Evolutionary conservation across 2,113 vertebrate genomes (phyloP).

Genomic region (Baryphthengus martii): DNA sequence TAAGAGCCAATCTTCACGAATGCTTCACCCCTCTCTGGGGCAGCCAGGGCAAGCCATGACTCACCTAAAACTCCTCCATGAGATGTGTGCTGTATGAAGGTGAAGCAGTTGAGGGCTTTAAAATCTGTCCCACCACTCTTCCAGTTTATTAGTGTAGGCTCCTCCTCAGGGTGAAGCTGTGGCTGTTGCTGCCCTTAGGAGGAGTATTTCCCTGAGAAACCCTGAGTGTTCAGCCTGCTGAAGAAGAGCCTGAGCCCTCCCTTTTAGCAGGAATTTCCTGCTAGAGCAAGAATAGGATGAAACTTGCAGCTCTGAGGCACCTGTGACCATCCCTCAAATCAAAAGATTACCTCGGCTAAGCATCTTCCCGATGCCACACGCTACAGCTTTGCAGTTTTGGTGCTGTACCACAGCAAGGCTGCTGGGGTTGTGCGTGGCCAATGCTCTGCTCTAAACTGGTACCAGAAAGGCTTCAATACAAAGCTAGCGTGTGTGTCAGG

Average conservation of each 20-base stretch:
- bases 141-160: not conserved
- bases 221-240: not conserved
- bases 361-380: rapidly evolving
- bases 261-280: not conserved
- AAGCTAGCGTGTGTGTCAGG: not conserved
- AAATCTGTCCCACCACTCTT: not conserved
- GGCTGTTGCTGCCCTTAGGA: not conserved
- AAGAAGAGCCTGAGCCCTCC: not conserved
- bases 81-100: not conserved
- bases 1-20: not conserved
- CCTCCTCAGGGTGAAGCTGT: not conserved
- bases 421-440: not conserved
- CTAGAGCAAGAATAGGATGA: not conserved
- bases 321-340: not conserved
- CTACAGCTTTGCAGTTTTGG: rapidly evolving
- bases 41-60: rapidly evolving
- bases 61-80: not conserved
- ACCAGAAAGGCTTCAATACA: not conserved
- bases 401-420: not conserved
- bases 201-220: conserved; percentile 1
- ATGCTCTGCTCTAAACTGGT: not conserved
- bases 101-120: not conserved
- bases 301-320: not conserved
- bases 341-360: not conserved
- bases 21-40: not conserved